Percentiles rank a stretch among this genome's conserved stretches.
phyloP scores from a whole-genome alignment of 2,113 vertebrate species.

The Heloderma charlesbogerti region DNA sequence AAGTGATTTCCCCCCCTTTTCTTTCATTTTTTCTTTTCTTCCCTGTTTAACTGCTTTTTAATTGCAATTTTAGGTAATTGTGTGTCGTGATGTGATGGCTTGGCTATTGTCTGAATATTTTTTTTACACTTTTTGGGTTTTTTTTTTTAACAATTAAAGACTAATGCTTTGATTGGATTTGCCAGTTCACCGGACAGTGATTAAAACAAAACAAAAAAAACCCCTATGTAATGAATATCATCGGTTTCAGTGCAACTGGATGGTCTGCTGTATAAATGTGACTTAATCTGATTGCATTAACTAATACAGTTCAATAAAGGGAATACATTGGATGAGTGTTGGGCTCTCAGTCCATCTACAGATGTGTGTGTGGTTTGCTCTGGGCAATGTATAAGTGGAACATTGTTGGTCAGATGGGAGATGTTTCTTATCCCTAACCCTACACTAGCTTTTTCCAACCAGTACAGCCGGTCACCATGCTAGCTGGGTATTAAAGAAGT shows the following conservation, averaged over 20 bases:
- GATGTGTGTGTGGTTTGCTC: background rate
- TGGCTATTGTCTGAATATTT: slow-evolving; percentile 93
- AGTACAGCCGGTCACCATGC: no score
- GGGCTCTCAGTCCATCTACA: slow-evolving; percentile 61
- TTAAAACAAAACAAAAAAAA: slow-evolving; percentile 71
- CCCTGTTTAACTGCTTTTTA: slow-evolving; percentile 78
- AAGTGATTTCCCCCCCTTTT: slow-evolving; percentile 72
- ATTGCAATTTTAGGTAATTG: slow-evolving; percentile 91
- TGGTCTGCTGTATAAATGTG: slow-evolving; percentile 99
- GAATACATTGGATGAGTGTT: slow-evolving; percentile 80
- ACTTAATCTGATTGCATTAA: slow-evolving; percentile 99
- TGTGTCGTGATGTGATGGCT: slow-evolving; percentile 98
- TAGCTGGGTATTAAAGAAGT: no score
- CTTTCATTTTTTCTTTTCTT: background rate
- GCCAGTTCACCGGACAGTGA: slow-evolving; percentile 96
- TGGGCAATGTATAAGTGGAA: background rate
- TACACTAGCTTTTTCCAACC: no score
- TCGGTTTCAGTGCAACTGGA: slow-evolving; percentile 96
- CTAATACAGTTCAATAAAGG: slow-evolving; percentile 97
- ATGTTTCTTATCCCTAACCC: background rate
- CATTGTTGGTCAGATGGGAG: background rate
- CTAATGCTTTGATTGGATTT: slow-evolving; percentile 97
- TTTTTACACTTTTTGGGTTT: slow-evolving; percentile 89
- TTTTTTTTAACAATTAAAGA: slow-evolving; percentile 87
- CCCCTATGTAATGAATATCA: slow-evolving; percentile 95